phyloP scores from a whole-genome alignment of 2,797 vertebrate species.

The Pachyuromys duprasi region DNA sequence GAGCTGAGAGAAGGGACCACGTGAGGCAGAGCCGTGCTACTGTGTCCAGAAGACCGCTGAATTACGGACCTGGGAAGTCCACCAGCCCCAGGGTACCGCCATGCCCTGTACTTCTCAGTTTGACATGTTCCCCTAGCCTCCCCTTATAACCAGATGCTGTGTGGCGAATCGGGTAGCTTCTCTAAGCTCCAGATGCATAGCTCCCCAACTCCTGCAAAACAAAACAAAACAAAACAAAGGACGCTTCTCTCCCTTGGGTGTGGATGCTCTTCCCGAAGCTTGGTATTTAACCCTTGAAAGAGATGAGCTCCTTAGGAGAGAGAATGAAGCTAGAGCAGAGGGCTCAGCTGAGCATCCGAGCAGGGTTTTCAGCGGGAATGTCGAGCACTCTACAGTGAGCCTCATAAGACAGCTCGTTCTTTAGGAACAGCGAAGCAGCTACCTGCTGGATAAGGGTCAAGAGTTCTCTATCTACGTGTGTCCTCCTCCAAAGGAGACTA shows the following conservation, averaged over 20 bases:
- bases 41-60: not conserved
- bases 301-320: not conserved
- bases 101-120: not conserved
- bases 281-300: conserved; percentile 24
- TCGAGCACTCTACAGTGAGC: conserved; percentile 13
- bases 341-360: not conserved
- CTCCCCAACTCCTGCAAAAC: not conserved
- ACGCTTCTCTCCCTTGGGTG: not conserved
- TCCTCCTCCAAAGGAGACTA: not conserved
- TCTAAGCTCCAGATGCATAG: not conserved
- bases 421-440: not conserved
- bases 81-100: not conserved
- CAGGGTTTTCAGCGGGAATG: conserved; percentile 32
- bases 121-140: not conserved
- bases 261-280: not conserved
- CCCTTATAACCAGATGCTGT: not conserved
- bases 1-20: not conserved
- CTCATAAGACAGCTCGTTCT: not conserved
- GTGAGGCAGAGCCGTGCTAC: not conserved
- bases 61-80: not conserved
- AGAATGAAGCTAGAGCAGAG: not conserved
- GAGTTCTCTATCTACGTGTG: conserved; percentile 9
- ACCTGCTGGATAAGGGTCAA: conserved; percentile 23
- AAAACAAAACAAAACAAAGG: too few species aligned
- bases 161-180: not conserved